Percentiles rank a stretch among this genome's conserved stretches.
Evolutionary conservation across 2,888 invertebrate genomes (phyloP).

Genomic region (Perithous albicinctus): DNA sequence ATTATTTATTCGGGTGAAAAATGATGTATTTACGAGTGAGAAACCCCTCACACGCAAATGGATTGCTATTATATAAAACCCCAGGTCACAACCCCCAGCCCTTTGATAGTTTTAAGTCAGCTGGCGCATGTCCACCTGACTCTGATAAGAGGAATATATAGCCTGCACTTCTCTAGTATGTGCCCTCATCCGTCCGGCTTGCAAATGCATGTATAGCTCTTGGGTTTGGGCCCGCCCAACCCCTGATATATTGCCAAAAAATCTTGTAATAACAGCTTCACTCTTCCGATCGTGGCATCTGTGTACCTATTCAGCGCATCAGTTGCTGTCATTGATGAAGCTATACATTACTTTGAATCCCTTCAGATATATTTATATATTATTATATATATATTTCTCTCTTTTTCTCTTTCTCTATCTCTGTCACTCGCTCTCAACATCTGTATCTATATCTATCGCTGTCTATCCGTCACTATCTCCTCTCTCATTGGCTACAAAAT

Average conservation of each 20-base stretch:
- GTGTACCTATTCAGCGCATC: conserved; percentile 48
- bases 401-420: conserved; percentile 73
- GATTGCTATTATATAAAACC: conserved; percentile 48
- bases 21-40: conserved; percentile 74
- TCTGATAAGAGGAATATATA: conserved; percentile 73
- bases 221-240: conserved; percentile 69
- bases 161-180: conserved; percentile 83
- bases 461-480: conserved; percentile 59
- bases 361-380: conserved; percentile 14
- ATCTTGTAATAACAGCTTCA: conserved; percentile 50
- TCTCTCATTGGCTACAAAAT: conserved; percentile 72
- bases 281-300: conserved; percentile 54
- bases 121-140: conserved; percentile 83
- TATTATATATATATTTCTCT: conserved; percentile 75
- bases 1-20: conserved; percentile 68
- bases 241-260: conserved; percentile 29
- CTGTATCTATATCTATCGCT: conserved; percentile 39
- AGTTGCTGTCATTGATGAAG: conserved; percentile 40
- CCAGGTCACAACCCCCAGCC: conserved; percentile 45
- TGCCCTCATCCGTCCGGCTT: conserved; percentile 74
- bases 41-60: conserved; percentile 58
- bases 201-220: conserved; percentile 72
- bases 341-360: conserved; percentile 29
- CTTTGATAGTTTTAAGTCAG: conserved; percentile 78
- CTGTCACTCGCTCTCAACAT: conserved; percentile 47